Conservation (phyloP, 2,888 invertebrate genomes). For the Zygaena filipendulae region DNA sequence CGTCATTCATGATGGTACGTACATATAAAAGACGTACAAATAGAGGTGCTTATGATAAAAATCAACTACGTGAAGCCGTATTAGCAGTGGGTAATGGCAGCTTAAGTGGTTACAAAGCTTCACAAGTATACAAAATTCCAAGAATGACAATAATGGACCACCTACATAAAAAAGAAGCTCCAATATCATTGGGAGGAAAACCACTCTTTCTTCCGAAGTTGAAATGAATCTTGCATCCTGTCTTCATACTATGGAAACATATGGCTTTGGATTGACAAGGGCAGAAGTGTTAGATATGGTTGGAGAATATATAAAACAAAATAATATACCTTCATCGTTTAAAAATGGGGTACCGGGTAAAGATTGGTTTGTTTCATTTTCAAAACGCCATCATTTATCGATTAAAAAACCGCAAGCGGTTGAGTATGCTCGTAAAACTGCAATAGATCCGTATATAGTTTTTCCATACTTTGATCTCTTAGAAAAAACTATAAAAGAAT, state of each 20-base stretch:
- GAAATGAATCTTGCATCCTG: constrained; percentile 13
- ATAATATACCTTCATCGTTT: constrained; percentile 14
- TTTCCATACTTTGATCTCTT: constrained; percentile 16
- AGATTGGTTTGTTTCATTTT: constrained; percentile 15
- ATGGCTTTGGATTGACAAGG: constrained; percentile 27
- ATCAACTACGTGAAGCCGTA: background rate
- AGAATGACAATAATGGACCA: too few relatives aligned
- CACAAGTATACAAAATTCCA: background rate
- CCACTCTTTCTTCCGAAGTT: constrained; percentile 4
- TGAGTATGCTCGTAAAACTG: constrained; percentile 17
- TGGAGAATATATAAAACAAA: constrained; percentile 19
- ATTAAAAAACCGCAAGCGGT: constrained; percentile 19
- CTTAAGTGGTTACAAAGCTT: background rate
- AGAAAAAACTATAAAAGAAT: constrained; percentile 10
- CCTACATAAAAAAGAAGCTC: too few relatives aligned
- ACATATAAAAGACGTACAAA: too few relatives aligned
- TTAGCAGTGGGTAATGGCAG: background rate
- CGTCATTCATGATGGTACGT: too few relatives aligned
- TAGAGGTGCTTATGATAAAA: too few relatives aligned
- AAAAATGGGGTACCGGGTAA: constrained; percentile 17
- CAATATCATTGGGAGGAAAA: too few relatives aligned
- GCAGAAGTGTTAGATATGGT: constrained; percentile 24
- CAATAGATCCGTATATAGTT: constrained; percentile 16
- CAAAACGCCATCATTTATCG: constrained; percentile 14
- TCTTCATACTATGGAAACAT: constrained; percentile 22